Percentiles rank a stretch among this genome's conserved stretches.
phyloP scores from a whole-genome alignment of 2,888 invertebrate species.

The Watsonalla binaria region DNA sequence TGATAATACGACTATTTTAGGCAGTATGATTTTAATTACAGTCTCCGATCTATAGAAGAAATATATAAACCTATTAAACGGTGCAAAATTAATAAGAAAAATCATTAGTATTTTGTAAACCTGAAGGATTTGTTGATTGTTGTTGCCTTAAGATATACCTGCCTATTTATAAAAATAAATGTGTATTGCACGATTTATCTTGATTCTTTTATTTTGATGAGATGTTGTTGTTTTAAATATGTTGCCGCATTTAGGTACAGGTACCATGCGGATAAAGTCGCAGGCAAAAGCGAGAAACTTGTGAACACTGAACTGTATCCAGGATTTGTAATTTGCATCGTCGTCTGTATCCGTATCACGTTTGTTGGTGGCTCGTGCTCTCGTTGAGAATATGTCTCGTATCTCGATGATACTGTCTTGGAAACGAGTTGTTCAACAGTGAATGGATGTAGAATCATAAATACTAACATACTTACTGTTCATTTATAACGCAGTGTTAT shows the following conservation, averaged over 20 bases:
- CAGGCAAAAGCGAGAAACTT: not conserved
- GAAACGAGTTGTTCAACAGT: slow-evolving; percentile 28
- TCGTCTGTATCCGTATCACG: slow-evolving; percentile 34
- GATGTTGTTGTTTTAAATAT: not conserved
- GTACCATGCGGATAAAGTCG: too few relatives aligned
- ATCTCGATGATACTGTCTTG: slow-evolving; percentile 27
- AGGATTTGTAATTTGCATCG: slow-evolving; percentile 17
- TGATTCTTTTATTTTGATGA: not conserved
- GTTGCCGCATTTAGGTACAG: too few relatives aligned
- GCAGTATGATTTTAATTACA: too few relatives aligned
- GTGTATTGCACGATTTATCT: not conserved
- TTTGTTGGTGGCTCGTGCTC: slow-evolving; percentile 21
- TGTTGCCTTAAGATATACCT: not conserved
- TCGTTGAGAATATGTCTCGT: slow-evolving; percentile 31
- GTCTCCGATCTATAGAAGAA: too few relatives aligned
- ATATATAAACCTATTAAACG: too few relatives aligned
- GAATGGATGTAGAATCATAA: slow-evolving; percentile 39
- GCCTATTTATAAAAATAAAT: not conserved
- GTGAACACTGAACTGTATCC: slow-evolving; percentile 18
- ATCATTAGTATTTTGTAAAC: too few relatives aligned
- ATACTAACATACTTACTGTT: slow-evolving; percentile 8
- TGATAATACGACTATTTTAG: too few relatives aligned
- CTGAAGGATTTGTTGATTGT: too few relatives aligned
- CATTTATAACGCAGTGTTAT: slow-evolving; percentile 8
- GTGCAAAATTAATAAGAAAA: too few relatives aligned